phyloP scores from a whole-genome alignment of 2,113 vertebrate genomes.

The Aphelocoma coerulescens region DNA sequence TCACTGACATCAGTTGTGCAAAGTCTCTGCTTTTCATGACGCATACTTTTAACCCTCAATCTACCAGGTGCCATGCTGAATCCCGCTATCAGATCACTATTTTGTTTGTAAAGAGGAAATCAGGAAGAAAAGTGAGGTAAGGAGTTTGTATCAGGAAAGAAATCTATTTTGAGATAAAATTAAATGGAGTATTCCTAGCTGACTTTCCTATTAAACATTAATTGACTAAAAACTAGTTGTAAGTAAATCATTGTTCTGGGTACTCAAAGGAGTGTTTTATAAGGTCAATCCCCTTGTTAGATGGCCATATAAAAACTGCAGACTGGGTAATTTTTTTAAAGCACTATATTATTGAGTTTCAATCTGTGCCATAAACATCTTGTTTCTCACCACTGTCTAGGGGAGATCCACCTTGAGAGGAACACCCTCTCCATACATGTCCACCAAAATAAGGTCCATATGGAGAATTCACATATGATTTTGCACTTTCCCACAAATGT shows the following conservation, averaged over 20 bases:
- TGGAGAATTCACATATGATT: background rate
- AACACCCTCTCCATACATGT: accelerated
- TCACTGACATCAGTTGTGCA: background rate
- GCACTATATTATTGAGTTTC: background rate
- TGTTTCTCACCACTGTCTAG: background rate
- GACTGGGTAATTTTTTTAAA: background rate
- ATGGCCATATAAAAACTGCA: background rate
- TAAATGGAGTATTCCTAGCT: background rate
- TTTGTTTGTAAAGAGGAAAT: background rate
- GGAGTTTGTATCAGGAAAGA: background rate
- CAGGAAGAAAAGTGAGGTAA: background rate
- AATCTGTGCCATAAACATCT: background rate
- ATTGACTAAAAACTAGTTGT: background rate
- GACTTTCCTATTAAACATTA: background rate
- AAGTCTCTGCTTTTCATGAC: background rate
- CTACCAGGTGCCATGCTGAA: background rate
- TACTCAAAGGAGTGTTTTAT: background rate
- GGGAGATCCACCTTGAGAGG: background rate
- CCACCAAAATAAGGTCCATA: background rate
- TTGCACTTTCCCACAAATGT: background rate
- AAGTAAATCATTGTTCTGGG: background rate
- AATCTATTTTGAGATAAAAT: background rate
- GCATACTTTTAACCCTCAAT: background rate
- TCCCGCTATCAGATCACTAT: background rate
- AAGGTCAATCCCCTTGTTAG: background rate